Evolutionary conservation across 2,113 vertebrate species (phyloP), one percentile per base, ranked within the genome.

Genomic region (Sigmodon hispidus): DNA sequence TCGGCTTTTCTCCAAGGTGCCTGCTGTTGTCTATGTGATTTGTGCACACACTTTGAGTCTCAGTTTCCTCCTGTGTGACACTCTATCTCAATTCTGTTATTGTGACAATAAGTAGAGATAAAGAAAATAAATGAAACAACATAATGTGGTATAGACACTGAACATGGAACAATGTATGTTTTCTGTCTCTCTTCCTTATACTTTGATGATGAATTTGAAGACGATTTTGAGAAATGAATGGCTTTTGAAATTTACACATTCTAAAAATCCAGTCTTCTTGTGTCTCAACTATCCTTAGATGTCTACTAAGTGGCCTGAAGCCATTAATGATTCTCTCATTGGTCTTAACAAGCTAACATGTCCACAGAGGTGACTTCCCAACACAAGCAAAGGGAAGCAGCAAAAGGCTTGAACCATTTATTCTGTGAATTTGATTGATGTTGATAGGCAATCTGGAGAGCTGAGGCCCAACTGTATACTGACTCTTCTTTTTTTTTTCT

Each of bases 381-480:
- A 87, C 91, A 96, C 45, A 96, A 85, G 89, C 57, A 72, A 89
- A 96, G 57, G 75, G 57, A 96, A 96, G n/a, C 40, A 96, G n/a
- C 40, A 94, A 79, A 96, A 67, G 63, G 43, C 45, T 91, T 93
- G 91, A 96, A 91, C 52, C 75, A 85, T 94, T 96, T 93, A 90
- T 94, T 96, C 79, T 96, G 45, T 95, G 87, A 93, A 87, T 97
- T 96, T 96, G 96, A 98, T 97, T 97, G 97, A 97, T 97, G 96
- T 95, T 1, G 12, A 97, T 91, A 97, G 87, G 94, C 91, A 97
- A 75, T 96, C 96, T 95, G 84, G 96, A 95, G 94, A 98, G 94
- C 93, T 97, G 75, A 97, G 63, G 59, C 59, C 55, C 91, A 95
- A 92, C 94, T 79, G 88, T 13, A 95, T 31, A 57, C 40, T 89